Percentiles rank a stretch among this genome's conserved stretches.
These are phyloP conservation scores for Hylia prasina DNA, from an alignment of 2,113 vertebrate genomes.

Conservation along the genomic window DNA sequence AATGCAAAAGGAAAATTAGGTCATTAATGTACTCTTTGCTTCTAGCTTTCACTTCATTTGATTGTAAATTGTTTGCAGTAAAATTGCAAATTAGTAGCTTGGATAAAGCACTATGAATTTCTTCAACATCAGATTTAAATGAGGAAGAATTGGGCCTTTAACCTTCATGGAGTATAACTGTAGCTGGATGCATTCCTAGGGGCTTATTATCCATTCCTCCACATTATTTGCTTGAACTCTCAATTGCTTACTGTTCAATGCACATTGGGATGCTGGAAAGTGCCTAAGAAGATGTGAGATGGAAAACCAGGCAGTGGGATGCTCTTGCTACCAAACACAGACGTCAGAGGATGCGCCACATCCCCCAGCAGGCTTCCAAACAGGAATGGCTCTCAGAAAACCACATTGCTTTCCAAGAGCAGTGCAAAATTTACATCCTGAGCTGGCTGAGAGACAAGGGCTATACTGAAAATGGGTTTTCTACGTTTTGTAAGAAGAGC, in stretches of 20 bases:
- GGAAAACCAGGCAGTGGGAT: not conserved
- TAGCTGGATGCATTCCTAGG: not conserved
- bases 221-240: slow-evolving; percentile 62
- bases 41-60: slow-evolving; percentile 66
- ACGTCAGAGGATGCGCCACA: not conserved
- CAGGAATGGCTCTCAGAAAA: not conserved
- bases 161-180: slow-evolving; percentile 22
- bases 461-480: not conserved
- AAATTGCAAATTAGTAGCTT: slow-evolving; percentile 24
- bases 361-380: not conserved
- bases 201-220: slow-evolving; percentile 57
- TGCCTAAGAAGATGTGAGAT: slow-evolving; percentile 17
- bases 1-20: slow-evolving; percentile 54
- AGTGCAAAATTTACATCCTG: not conserved
- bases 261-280: slow-evolving; percentile 28
- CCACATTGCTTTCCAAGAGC: not conserved
- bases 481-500: not conserved
- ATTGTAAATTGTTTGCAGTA: slow-evolving; percentile 63
- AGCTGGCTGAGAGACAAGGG: not conserved
- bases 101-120: slow-evolving; percentile 21
- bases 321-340: not conserved
- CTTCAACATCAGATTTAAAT: slow-evolving; percentile 42
- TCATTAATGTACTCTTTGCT: slow-evolving; percentile 40
- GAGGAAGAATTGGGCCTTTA: slow-evolving; percentile 40
- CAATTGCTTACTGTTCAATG: slow-evolving; percentile 61